Conservation (phyloP, 2,113 vertebrate species). For the Ginglymostoma cirratum region DNA sequence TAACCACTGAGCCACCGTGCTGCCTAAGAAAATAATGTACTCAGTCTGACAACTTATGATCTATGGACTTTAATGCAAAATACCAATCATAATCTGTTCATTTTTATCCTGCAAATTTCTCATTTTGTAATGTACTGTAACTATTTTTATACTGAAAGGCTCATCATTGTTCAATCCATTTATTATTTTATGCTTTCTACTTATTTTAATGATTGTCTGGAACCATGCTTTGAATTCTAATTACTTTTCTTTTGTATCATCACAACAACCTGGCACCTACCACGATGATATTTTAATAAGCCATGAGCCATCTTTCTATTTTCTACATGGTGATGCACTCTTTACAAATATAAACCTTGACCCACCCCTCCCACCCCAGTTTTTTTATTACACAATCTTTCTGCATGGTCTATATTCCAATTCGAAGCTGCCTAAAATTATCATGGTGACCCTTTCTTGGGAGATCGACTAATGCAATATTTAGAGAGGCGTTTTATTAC, state of each 20-base stretch:
- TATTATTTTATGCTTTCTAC: neutral
- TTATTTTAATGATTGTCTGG: neutral
- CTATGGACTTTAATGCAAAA: neutral
- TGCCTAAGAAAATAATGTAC: neutral
- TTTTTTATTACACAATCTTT: neutral
- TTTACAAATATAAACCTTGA: neutral
- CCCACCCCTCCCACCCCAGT: too few relatives aligned
- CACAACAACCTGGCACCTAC: neutral
- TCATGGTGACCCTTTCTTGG: neutral
- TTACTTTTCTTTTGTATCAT: neutral
- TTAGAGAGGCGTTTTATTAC: neutral
- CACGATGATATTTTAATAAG: neutral
- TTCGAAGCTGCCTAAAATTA: neutral
- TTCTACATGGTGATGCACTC: neutral
- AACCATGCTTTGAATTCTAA: neutral
- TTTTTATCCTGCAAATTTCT: neutral
- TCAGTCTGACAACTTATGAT: neutral
- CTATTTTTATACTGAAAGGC: neutral
- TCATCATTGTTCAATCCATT: neutral
- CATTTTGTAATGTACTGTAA: neutral
- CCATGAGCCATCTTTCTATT: neutral
- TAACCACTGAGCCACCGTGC: too few relatives aligned
- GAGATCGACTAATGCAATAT: too few relatives aligned
- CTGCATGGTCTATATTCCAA: neutral
- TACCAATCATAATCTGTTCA: neutral